A percentile compares a stretch with the other conserved stretches of the same genome.
phyloP scores from a whole-genome alignment of 2,113 vertebrate genomes.

The Physeter macrocephalus region DNA sequence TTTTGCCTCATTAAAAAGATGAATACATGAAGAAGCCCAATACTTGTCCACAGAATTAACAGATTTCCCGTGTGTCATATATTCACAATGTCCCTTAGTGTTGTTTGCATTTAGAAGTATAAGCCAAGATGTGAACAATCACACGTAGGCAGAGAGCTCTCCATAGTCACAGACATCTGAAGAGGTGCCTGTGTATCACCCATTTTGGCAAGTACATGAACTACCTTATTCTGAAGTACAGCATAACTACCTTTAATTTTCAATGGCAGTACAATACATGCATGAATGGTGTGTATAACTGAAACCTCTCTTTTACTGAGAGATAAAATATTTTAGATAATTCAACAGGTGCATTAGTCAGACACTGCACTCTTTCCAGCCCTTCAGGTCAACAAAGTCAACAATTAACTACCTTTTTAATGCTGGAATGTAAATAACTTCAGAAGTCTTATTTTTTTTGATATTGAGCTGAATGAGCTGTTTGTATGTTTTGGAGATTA shows the following conservation, averaged over 20 bases:
- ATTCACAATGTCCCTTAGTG: constrained; percentile 24
- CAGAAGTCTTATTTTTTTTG: not conserved
- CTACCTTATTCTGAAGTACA: not conserved
- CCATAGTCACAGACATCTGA: not conserved
- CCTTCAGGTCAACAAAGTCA: not conserved
- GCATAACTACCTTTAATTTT: constrained; percentile 28
- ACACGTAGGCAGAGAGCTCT: not conserved
- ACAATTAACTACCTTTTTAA: not conserved
- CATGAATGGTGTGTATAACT: not conserved
- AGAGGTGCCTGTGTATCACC: not conserved
- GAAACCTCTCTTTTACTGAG: not conserved
- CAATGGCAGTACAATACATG: not conserved
- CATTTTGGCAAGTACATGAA: constrained; percentile 3
- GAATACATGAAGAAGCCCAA: not conserved
- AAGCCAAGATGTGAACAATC: constrained; percentile 48
- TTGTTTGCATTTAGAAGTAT: constrained; percentile 36
- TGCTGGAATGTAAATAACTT: not conserved
- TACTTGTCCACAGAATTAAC: constrained; percentile 3
- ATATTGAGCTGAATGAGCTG: too few relatives aligned
- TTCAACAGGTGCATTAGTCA: not conserved
- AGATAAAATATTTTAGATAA: constrained; percentile 26
- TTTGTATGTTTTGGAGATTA: too few relatives aligned
- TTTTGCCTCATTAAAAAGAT: constrained; percentile 37
- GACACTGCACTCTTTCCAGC: not conserved
- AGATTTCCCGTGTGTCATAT: not conserved